Evolutionary conservation across 2,113 vertebrate species (phyloP).

Genomic region (Peromyscus californicus): DNA sequence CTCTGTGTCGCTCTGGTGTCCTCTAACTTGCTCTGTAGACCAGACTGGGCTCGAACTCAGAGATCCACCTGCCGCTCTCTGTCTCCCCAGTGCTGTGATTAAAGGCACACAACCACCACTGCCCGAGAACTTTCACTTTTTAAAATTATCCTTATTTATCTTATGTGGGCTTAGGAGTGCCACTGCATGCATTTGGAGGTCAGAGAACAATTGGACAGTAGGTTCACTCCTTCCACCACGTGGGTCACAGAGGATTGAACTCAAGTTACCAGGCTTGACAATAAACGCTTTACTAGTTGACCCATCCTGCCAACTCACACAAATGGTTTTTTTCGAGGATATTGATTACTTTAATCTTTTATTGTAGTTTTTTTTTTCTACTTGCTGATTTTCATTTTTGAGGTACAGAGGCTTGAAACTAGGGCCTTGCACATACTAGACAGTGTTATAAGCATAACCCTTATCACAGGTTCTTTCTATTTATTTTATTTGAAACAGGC

Average conservation of each 20-base stretch:
- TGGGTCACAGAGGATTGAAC: background rate
- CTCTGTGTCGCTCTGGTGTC: background rate
- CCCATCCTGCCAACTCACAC: background rate
- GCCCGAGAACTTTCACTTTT: background rate
- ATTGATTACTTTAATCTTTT: background rate
- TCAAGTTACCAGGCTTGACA: background rate
- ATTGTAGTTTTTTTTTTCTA: background rate
- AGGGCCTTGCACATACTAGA: background rate
- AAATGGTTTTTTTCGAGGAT: background rate
- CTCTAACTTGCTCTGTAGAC: background rate
- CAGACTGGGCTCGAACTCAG: background rate
- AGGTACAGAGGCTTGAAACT: background rate
- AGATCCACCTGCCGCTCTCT: background rate
- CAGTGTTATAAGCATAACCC: background rate
- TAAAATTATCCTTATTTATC: background rate
- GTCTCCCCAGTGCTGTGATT: background rate
- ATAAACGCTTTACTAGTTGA: background rate
- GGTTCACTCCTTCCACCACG: background rate
- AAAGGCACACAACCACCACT: background rate
- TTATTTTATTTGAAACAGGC: no score
- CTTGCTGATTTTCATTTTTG: background rate
- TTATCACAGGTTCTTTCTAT: background rate
- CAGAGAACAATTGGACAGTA: background rate
- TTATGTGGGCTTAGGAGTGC: no score
- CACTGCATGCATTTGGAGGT: background rate